Percentiles rank a stretch among this genome's conserved stretches.
phyloP scores from a whole-genome alignment of 1,140 invertebrate genomes.

The Nephotettix cincticeps region DNA sequence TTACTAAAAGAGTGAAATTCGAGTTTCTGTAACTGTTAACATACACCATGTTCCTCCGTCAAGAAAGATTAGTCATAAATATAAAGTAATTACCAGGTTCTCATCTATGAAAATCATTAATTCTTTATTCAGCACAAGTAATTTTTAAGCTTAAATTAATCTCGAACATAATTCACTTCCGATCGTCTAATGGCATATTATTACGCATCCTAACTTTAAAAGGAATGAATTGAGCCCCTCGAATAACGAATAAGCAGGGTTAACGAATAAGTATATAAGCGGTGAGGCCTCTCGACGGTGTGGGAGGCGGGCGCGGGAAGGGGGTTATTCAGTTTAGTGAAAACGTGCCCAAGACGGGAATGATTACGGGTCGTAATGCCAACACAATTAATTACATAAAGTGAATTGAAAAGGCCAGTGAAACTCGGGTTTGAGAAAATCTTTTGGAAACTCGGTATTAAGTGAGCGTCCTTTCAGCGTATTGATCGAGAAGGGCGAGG shows the following conservation, averaged over 20 bases:
- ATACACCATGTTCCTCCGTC: too few species aligned
- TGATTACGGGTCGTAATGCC: background rate
- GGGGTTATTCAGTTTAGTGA: background rate
- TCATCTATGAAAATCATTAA: too few species aligned
- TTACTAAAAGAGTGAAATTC: too few species aligned
- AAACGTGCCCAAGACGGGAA: constrained; percentile 12
- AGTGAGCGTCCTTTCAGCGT: constrained; percentile 15
- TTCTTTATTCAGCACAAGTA: too few species aligned
- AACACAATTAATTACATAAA: constrained; percentile 23
- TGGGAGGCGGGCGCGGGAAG: background rate
- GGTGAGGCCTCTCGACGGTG: background rate
- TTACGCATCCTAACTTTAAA: too few species aligned
- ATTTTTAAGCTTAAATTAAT: too few species aligned
- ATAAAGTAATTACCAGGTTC: too few species aligned
- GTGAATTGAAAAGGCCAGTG: constrained; percentile 17
- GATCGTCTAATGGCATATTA: too few species aligned
- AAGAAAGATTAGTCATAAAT: too few species aligned
- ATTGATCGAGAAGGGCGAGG: constrained; percentile 1
- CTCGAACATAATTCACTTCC: too few species aligned
- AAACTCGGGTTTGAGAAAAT: background rate
- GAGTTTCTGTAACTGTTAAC: too few species aligned
- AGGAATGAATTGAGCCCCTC: too few species aligned
- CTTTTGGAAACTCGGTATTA: background rate
- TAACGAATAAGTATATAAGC: background rate
- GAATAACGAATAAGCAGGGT: background rate